These are phyloP conservation scores for Parus major DNA, from an alignment of 2,113 vertebrate genomes.

Conservation along the genomic window DNA sequence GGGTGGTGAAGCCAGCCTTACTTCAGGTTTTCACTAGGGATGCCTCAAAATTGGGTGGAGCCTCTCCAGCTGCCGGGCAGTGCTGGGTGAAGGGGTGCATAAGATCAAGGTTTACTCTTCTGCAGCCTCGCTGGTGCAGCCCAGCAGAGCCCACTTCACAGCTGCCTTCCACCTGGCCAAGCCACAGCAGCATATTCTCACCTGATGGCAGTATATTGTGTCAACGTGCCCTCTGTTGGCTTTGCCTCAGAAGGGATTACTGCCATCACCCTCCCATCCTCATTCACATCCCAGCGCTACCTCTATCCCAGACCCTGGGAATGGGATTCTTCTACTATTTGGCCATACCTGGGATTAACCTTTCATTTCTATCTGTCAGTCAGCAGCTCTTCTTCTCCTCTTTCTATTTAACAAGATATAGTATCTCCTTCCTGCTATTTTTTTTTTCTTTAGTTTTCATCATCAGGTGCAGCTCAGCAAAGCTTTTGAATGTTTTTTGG, in stretches of 20 bases:
- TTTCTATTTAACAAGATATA: not conserved
- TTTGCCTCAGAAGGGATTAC: not conserved
- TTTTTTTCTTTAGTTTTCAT: not conserved
- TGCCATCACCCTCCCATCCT: not conserved
- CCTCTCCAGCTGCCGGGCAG: not conserved
- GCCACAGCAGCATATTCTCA: not conserved
- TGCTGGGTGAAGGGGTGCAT: fast-evolving
- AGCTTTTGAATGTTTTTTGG: not conserved
- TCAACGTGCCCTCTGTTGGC: not conserved
- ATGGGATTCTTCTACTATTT: not conserved
- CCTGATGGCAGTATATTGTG: not conserved
- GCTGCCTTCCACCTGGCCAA: not conserved
- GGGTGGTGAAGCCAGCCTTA: not conserved
- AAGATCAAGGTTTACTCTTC: not conserved
- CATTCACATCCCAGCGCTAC: not conserved
- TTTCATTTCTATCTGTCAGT: not conserved
- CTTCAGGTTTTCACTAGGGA: not conserved
- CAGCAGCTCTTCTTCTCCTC: not conserved
- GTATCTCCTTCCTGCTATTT: not conserved
- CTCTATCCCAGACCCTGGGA: not conserved
- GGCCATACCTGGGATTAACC: not conserved
- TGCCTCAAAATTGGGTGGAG: not conserved
- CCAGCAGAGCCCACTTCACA: not conserved
- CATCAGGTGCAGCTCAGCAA: not conserved
- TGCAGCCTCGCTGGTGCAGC: fast-evolving